phyloP scores from a whole-genome alignment of 2,797 vertebrate genomes.

The Pterois miles region DNA sequence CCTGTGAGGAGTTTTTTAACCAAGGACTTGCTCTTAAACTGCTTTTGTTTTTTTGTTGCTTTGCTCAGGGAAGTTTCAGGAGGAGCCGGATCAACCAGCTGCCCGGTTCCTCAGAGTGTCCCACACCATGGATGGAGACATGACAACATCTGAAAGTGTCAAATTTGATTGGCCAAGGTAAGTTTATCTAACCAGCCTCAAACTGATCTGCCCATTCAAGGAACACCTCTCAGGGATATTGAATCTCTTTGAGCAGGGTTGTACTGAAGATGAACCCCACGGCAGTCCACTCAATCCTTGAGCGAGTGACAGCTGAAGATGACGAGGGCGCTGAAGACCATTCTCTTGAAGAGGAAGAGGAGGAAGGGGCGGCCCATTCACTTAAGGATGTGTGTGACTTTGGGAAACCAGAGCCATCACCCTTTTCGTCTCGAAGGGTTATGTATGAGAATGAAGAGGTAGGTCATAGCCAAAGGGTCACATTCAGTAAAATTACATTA shows the following conservation, averaged over 20 bases:
- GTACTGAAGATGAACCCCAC: conserved; percentile 96
- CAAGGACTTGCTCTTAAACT: neutral
- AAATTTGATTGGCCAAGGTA: conserved; percentile 98
- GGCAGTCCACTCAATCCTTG: conserved; percentile 95
- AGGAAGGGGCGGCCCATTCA: conserved; percentile 96
- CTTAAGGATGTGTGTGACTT: conserved; percentile 98
- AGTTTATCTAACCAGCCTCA: neutral
- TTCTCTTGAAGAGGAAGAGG: conserved; percentile 94
- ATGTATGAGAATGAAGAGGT: conserved; percentile 99
- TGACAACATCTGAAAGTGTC: conserved; percentile 89
- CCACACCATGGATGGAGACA: conserved; percentile 91
- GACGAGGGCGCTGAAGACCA: conserved; percentile 88
- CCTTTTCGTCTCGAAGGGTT: conserved; percentile 96
- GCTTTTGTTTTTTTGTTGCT: neutral
- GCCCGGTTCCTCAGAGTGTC: conserved; percentile 90
- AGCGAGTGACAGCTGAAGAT: conserved; percentile 92
- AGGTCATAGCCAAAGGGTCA: neutral
- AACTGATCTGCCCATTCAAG: neutral
- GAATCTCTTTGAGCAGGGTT: conserved; percentile 80
- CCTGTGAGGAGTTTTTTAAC: neutral
- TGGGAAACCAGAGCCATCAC: conserved; percentile 94
- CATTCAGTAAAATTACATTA: neutral
- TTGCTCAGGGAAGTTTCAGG: conserved; percentile 90
- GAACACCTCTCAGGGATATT: neutral
- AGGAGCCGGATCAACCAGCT: conserved; percentile 83